These are phyloP conservation scores for Sander vitreus DNA, from an alignment of 2,113 vertebrate species.

Conservation along the genomic window DNA sequence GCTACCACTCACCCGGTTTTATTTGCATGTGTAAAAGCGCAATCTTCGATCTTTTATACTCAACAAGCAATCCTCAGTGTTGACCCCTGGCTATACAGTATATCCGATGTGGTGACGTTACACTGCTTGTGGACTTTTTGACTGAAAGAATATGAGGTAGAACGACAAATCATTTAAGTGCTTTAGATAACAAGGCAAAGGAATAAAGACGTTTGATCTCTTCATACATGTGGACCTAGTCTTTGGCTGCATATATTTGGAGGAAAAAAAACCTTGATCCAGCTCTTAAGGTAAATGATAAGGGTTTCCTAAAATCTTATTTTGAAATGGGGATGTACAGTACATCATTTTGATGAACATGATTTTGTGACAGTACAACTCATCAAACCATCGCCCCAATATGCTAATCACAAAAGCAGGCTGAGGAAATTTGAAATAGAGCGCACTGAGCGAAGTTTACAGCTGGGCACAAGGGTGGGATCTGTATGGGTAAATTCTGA, in stretches of 20 bases:
- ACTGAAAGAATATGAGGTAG: conserved; percentile 36
- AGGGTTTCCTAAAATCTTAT: background rate
- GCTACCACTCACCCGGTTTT: conserved; percentile 52
- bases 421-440: too few species aligned
- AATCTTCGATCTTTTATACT: conserved; percentile 31
- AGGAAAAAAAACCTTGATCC: background rate
- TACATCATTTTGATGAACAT: background rate
- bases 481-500: too few species aligned
- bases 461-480: too few species aligned
- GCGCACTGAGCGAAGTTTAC: too few species aligned
- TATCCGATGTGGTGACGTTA: conserved; percentile 29
- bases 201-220: conserved; percentile 72
- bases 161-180: conserved; percentile 42
- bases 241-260: background rate
- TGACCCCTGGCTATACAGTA: conserved; percentile 37
- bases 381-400: background rate
- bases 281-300: background rate
- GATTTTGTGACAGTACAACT: background rate
- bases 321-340: background rate
- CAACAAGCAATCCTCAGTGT: conserved; percentile 40
- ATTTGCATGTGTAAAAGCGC: conserved; percentile 81
- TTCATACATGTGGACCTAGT: conserved; percentile 18
- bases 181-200: conserved; percentile 53
- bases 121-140: conserved; percentile 17
- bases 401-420: background rate